Conservation (phyloP, 2,113 vertebrate species). For the Semicossyphus pulcher region DNA sequence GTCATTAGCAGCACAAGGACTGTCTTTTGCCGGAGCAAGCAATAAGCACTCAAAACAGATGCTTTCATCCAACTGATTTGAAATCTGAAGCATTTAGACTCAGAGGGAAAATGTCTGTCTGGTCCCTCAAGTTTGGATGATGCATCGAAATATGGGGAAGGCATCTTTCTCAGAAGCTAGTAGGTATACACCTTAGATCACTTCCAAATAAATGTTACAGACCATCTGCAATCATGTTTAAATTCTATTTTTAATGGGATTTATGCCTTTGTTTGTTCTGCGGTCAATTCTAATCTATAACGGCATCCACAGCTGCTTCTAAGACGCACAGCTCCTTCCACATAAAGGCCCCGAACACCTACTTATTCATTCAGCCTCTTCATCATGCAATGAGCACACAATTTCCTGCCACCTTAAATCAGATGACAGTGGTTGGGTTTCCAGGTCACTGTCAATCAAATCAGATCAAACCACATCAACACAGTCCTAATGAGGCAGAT, state of each 20-base stretch:
- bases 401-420: too few relatives aligned
- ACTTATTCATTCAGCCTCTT: too few relatives aligned
- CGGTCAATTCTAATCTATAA: not conserved
- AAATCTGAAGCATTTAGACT: constrained; percentile 69
- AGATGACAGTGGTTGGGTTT: too few relatives aligned
- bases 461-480: not conserved
- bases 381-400: too few relatives aligned
- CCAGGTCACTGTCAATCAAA: too few relatives aligned
- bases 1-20: constrained; percentile 72
- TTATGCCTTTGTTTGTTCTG: not conserved
- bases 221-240: too few relatives aligned
- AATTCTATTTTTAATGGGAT: not conserved
- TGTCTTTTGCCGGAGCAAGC: constrained; percentile 69
- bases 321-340: not conserved
- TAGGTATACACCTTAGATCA: constrained; percentile 11
- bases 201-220: constrained; percentile 7
- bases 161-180: constrained; percentile 32
- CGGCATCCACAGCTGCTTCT: not conserved
- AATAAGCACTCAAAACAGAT: constrained; percentile 78
- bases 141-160: constrained; percentile 38
- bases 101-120: constrained; percentile 60
- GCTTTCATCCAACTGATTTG: constrained; percentile 78
- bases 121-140: constrained; percentile 56
- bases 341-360: too few relatives aligned
- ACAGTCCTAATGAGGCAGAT: not conserved